A percentile compares a stretch with the other conserved stretches of the same genome.
Conservation (phyloP, 92 coral and sea anemone species). For the Siderastrea radians region DNA sequence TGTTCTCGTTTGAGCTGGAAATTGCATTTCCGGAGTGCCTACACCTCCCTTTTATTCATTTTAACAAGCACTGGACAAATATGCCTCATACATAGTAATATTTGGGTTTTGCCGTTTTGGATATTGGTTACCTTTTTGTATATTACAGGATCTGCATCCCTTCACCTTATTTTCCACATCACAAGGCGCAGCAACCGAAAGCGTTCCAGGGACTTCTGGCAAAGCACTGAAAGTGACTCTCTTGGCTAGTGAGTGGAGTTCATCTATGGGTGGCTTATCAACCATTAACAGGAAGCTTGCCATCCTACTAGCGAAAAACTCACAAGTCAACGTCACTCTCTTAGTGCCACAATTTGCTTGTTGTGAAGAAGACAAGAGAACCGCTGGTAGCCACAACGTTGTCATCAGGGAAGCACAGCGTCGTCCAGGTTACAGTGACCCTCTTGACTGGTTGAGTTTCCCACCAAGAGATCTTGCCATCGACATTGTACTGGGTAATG, state of each 20-base stretch:
- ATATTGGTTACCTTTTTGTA: not conserved
- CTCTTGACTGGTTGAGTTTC: slow-evolving; percentile 21
- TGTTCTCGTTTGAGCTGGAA: too few relatives aligned
- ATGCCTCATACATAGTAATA: not conserved
- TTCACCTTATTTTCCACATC: not conserved
- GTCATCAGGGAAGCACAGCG: slow-evolving; percentile 2
- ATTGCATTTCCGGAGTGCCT: too few relatives aligned
- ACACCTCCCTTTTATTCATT: too few relatives aligned
- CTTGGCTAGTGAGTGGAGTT: slow-evolving; percentile 14
- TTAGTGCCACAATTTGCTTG: slow-evolving; percentile 16
- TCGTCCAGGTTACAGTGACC: slow-evolving; percentile 10
- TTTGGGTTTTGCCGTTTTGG: not conserved
- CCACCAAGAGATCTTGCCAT: slow-evolving; percentile 9
- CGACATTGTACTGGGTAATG: slow-evolving; percentile 10
- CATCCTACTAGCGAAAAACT: not conserved
- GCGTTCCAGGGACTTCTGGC: not conserved
- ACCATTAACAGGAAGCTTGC: slow-evolving; percentile 13
- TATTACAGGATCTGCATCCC: not conserved
- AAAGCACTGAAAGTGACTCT: not conserved
- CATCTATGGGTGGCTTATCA: slow-evolving; percentile 17
- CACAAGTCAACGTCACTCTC: slow-evolving; percentile 2
- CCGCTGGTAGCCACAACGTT: not conserved
- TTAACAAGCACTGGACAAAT: too few relatives aligned
- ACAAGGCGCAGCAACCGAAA: not conserved
- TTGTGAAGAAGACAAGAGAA: slow-evolving; percentile 9